Evolutionary conservation across 2,888 invertebrate genomes (phyloP), one percentile per base, ranked within the genome.

Genomic region (Himalopsyche tibetana): DNA sequence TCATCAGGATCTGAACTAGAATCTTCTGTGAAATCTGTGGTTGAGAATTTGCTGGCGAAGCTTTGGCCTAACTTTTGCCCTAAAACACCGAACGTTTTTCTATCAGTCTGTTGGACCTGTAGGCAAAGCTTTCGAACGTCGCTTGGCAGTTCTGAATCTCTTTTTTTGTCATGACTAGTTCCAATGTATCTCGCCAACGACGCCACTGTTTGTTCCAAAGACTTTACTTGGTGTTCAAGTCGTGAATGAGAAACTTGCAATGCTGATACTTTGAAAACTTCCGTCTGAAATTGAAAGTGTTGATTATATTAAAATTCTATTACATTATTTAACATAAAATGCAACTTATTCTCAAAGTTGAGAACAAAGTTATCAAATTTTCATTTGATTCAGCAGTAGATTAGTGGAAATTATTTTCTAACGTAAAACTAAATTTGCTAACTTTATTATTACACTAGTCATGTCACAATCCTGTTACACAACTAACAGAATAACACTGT

Each of bases 51-150:
- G 0, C 90, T 90, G 8, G 92, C 90, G 89, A 93, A 92, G 40
- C 87, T 88, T 36, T 88, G 88, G 11, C 88, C 88, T 36, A 88
- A 85, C 45, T 88, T 88, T 56, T 88, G 88, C 12, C 88, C 88
- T 38, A 88, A 51, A 0, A 56, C 86, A 6, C 88, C 88, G 28
- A 88, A 28, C 5, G 88, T 86, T 80, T 88, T 88, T 45, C 87
- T 88, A 80, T 89, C 87, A 82, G 84, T 86, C 92, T 91, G 89
- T 93, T 93, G 3, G 91, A 95, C 90, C 91, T 95, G 96, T 45
- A 96, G 94, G 0, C 97, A 93, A 80, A 97, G 95, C 88, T 96
- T 94, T 83, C 96, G 94, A 5, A 97, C 94, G 87, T 97, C 97
- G 0, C 94, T 92, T 0, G 97, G 96, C 82, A 96, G 92, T 82